Percentiles rank a stretch among this genome's conserved stretches.
phyloP scores from a whole-genome alignment of 2,888 invertebrate genomes.

The Quadroppia sp. region DNA sequence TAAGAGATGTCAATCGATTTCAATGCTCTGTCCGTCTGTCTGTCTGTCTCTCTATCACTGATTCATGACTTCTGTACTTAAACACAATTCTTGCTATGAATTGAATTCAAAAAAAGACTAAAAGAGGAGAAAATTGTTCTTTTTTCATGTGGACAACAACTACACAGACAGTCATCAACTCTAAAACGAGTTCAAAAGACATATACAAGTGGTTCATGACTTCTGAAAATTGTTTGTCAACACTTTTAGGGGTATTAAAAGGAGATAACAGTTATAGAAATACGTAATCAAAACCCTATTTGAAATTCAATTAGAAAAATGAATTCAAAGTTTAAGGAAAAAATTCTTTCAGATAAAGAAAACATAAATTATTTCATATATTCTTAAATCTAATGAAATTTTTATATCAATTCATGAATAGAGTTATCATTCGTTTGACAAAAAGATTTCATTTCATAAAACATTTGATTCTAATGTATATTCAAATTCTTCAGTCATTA shows the following conservation, averaged over 20 bases:
- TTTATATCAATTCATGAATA: background rate
- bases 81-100: background rate
- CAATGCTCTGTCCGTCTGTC: slow-evolving; percentile 17
- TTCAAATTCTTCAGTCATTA: no score
- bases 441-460: no score
- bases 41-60: background rate
- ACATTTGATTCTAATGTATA: no score
- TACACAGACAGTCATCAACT: background rate
- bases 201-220: slow-evolving; percentile 20
- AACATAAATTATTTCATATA: no score
- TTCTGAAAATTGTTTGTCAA: background rate
- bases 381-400: no score
- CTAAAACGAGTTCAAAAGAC: background rate
- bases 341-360: no score
- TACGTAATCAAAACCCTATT: background rate
- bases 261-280: background rate
- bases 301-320: no score
- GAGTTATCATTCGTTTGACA: background rate
- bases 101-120: background rate
- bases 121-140: background rate
- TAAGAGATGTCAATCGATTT: slow-evolving; percentile 34
- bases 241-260: background rate
- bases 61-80: slow-evolving; percentile 18
- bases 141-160: background rate
- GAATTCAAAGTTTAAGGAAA: no score